Conservation (phyloP, 53 echinoderm and acorn worm species). For the Antedon mediterranea region DNA sequence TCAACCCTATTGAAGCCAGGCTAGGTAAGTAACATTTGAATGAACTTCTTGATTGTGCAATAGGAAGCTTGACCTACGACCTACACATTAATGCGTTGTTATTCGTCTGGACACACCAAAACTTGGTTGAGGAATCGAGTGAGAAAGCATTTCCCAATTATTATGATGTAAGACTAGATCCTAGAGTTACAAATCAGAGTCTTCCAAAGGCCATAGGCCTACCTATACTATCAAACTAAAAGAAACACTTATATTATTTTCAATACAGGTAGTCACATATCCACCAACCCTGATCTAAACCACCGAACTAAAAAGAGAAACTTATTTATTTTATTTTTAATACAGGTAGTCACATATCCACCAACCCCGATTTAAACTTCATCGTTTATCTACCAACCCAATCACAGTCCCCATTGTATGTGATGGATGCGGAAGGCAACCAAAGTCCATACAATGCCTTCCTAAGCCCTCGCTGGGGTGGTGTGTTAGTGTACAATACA, state of each 20-base stretch:
- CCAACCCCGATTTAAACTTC: constrained; percentile 79
- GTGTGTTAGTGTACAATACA: constrained; percentile 68
- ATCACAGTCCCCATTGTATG: constrained; percentile 57
- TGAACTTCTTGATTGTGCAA: no score
- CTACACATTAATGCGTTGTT: no score
- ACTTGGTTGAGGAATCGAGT: no score
- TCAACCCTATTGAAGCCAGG: constrained; percentile 83
- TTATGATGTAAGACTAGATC: no score
- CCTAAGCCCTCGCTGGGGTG: constrained; percentile 94
- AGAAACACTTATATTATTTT: constrained; percentile 9
- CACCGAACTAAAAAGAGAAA: no score
- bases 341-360: constrained; percentile 65
- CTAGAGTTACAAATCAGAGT: no score
- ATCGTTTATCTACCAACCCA: constrained; percentile 55
- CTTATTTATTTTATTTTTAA: constrained; percentile 4
- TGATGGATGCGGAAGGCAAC: constrained; percentile 52
- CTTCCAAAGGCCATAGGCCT: no score
- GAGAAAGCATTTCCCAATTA: no score
- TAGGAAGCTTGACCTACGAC: no score
- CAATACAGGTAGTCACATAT: constrained; percentile 50
- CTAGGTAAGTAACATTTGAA: constrained; percentile 35
- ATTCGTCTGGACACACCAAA: no score
- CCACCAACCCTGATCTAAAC: constrained; percentile 74
- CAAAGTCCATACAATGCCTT: constrained; percentile 48
- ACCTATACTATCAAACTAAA: no score